These are phyloP conservation scores for Micrasema minimum DNA, from an alignment of 1,140 invertebrate genomes.

Conservation along the genomic window DNA sequence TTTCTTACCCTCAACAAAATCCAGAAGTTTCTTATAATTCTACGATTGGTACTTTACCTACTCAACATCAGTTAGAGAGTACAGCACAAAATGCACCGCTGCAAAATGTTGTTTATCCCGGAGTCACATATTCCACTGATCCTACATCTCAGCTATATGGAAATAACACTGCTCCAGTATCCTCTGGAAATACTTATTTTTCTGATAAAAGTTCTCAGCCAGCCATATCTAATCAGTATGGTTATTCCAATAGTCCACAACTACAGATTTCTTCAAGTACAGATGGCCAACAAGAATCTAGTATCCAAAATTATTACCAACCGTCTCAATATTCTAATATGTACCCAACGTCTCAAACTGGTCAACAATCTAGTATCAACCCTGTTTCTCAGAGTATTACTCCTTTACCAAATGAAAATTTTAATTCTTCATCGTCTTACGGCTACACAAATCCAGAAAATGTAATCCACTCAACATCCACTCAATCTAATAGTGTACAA, in stretches of 20 bases:
- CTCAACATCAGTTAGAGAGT: constrained; percentile 1
- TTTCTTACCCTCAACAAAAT: constrained; percentile 35
- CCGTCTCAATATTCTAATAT: neutral
- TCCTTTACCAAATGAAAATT: constrained; percentile 15
- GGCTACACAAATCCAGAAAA: constrained; percentile 13
- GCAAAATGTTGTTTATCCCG: constrained; percentile 18
- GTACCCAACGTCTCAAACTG: neutral
- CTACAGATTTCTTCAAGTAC: neutral
- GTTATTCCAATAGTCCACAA: neutral
- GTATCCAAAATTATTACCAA: constrained; percentile 5
- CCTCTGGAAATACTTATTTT: constrained; percentile 11
- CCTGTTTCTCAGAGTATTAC: constrained; percentile 9
- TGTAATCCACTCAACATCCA: constrained; percentile 8
- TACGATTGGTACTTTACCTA: neutral
- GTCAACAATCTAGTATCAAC: neutral
- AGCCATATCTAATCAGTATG: neutral
- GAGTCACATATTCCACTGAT: constrained; percentile 5
- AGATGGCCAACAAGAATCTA: constrained; percentile 9
- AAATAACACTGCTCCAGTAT: neutral
- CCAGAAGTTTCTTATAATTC: constrained; percentile 14
- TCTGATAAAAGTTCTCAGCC: neutral
- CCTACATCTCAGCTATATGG: constrained; percentile 1
- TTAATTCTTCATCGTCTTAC: neutral
- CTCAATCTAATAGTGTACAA: constrained; percentile 7
- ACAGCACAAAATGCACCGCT: neutral